Percentiles rank a stretch among this genome's conserved stretches.
Conservation (phyloP, 2,113 vertebrate species). For the Caranx ignobilis region DNA sequence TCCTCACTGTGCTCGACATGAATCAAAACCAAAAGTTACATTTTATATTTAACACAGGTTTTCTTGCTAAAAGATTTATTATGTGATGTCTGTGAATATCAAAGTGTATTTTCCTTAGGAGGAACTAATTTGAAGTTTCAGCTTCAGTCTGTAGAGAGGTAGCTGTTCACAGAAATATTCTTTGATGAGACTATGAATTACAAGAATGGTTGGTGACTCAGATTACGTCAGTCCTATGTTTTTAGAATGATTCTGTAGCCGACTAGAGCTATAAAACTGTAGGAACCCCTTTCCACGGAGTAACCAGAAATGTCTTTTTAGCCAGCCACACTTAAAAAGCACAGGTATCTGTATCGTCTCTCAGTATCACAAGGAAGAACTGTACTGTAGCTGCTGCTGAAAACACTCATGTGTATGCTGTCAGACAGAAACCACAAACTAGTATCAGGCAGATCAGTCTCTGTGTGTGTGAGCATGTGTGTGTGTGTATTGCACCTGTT, state of each 20-base stretch:
- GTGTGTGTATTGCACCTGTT: conserved; percentile 57
- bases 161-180: background rate
- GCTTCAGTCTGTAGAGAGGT: background rate
- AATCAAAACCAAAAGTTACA: background rate
- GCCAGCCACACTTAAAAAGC: conserved; percentile 1
- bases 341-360: background rate
- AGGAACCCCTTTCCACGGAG: background rate
- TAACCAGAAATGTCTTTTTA: background rate
- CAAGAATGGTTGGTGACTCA: background rate
- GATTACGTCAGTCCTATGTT: background rate
- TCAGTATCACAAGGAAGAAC: conserved; percentile 9
- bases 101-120: too few relatives aligned
- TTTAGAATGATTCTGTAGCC: background rate
- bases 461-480: conserved; percentile 2
- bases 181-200: background rate
- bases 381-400: conserved; percentile 20
- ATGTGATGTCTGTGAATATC: too few relatives aligned
- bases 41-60: too few relatives aligned
- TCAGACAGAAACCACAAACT: conserved; percentile 65
- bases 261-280: background rate
- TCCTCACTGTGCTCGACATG: background rate
- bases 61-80: too few relatives aligned
- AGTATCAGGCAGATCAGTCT: conserved; percentile 8
- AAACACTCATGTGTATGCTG: conserved; percentile 30
- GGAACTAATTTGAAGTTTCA: background rate